phyloP scores from a whole-genome alignment of 2,888 invertebrate species.

The Penaeus monodon region DNA sequence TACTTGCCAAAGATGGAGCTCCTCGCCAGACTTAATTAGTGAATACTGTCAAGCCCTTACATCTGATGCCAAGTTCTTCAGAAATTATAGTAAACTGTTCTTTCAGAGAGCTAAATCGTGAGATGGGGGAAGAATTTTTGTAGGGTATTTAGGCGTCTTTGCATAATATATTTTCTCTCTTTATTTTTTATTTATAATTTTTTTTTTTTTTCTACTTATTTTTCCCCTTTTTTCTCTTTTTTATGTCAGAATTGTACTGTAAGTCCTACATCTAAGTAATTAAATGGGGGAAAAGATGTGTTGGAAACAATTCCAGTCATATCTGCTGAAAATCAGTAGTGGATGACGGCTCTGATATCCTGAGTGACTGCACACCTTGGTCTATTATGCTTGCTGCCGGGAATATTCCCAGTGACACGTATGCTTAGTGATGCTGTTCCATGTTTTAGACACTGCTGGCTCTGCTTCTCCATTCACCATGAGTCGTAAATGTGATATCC shows the following conservation, averaged over 20 bases:
- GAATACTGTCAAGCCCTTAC: slow-evolving; percentile 71
- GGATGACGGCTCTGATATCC: slow-evolving; percentile 28
- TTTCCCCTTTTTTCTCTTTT: too few relatives aligned
- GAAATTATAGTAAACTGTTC: slow-evolving; percentile 69
- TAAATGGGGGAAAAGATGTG: background rate
- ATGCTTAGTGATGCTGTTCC: too few relatives aligned
- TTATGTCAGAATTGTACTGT: background rate
- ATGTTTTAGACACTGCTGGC: too few relatives aligned
- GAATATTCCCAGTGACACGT: too few relatives aligned
- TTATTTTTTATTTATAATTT: too few relatives aligned
- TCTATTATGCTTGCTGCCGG: too few relatives aligned
- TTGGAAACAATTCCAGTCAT: slow-evolving; percentile 40
- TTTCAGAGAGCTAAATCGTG: slow-evolving; percentile 63
- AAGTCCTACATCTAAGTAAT: background rate
- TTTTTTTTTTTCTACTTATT: too few relatives aligned
- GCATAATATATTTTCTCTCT: too few relatives aligned
- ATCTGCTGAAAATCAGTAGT: slow-evolving; percentile 53
- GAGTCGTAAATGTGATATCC: too few relatives aligned
- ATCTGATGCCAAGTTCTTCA: slow-evolving; percentile 71
- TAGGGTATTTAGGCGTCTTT: background rate
- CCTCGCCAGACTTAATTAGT: slow-evolving; percentile 69
- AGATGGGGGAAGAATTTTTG: slow-evolving; percentile 1
- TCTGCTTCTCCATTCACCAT: too few relatives aligned
- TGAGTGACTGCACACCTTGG: slow-evolving; percentile 24
- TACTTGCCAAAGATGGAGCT: slow-evolving; percentile 71